Conservation (phyloP, 2,113 vertebrate genomes). For the Varanus salvator region DNA sequence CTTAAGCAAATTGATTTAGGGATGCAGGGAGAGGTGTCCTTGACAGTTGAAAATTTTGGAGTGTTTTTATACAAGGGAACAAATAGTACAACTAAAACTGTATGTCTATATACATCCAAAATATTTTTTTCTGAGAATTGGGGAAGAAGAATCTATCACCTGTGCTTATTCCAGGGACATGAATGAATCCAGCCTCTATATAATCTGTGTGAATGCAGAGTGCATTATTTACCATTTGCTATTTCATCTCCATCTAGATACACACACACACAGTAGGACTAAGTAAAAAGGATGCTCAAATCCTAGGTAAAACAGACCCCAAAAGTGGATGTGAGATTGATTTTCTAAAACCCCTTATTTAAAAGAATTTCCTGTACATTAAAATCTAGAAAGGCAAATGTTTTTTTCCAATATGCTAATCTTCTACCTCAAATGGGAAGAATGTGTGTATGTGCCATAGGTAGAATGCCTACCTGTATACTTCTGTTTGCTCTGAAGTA, state of each 20-base stretch:
- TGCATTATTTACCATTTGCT: background rate
- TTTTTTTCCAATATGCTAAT: background rate
- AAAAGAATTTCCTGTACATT: background rate
- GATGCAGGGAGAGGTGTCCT: background rate
- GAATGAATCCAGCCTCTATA: background rate
- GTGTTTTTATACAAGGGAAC: conserved; percentile 27
- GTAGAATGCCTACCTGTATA: background rate
- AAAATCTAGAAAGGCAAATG: background rate
- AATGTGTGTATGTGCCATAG: too few species aligned
- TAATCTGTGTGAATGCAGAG: background rate
- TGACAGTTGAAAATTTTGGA: conserved; percentile 29
- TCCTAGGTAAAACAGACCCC: background rate
- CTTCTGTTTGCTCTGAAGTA: background rate
- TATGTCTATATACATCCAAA: conserved; percentile 15
- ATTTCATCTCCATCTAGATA: background rate
- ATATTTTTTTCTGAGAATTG: conserved; percentile 43
- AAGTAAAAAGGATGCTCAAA: background rate
- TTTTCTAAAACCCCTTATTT: too few species aligned
- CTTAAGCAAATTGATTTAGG: conserved; percentile 33
- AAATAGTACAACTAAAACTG: background rate
- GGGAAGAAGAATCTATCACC: conserved; percentile 25
- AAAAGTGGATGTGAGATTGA: background rate
- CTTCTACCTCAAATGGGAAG: background rate
- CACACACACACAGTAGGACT: background rate
- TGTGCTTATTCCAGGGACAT: background rate